phyloP scores from a whole-genome alignment of 2,888 invertebrate genomes.

The Orchestes rusci region DNA sequence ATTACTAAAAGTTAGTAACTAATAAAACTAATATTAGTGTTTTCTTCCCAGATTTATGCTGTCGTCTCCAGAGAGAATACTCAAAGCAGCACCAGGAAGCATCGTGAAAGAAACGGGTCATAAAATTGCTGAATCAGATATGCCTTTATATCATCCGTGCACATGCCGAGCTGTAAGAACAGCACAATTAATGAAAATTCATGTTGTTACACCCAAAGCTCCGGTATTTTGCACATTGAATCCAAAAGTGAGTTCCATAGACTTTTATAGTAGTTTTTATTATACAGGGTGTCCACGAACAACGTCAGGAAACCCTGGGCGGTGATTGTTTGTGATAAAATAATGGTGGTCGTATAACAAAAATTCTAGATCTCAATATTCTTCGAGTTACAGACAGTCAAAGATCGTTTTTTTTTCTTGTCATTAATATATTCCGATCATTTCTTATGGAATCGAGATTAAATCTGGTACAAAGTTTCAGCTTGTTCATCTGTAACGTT shows the following conservation, averaged over 20 bases:
- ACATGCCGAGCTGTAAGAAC: conserved; percentile 67
- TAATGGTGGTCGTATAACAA: too few species aligned
- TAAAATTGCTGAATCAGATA: conserved; percentile 76
- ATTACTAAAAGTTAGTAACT: too few species aligned
- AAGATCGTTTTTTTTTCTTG: too few species aligned
- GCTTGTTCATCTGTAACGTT: too few species aligned
- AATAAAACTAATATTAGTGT: neutral
- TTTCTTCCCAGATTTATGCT: conserved; percentile 65
- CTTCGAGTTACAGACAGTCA: too few species aligned
- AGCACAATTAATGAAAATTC: conserved; percentile 81
- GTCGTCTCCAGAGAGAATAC: conserved; percentile 75
- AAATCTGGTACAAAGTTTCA: too few species aligned
- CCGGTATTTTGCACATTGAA: conserved; percentile 83
- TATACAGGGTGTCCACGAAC: too few species aligned
- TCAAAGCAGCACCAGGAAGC: conserved; percentile 63
- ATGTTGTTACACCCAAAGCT: conserved; percentile 84
- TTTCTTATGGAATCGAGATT: too few species aligned
- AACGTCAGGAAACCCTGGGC: too few species aligned
- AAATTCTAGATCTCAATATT: too few species aligned
- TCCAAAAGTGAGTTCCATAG: conserved; percentile 52
- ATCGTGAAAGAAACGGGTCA: conserved; percentile 76
- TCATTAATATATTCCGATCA: too few species aligned
- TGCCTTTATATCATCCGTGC: conserved; percentile 85
- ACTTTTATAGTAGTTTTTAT: neutral
- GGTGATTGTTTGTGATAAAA: too few species aligned